These are phyloP conservation scores for Bombus soroeensis DNA, from an alignment of 1,140 invertebrate genomes.

Conservation along the genomic window DNA sequence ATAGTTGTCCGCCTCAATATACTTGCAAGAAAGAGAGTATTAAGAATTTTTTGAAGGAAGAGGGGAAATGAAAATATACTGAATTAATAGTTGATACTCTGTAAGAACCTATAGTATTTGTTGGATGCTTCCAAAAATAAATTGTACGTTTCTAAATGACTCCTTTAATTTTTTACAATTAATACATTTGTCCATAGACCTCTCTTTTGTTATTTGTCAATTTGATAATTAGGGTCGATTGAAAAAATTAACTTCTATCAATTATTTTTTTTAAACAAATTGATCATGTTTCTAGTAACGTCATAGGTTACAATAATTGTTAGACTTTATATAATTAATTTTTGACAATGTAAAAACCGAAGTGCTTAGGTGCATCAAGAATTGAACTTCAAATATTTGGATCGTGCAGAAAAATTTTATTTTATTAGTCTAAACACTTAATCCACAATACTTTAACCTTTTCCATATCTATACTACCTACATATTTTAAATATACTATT, in stretches of 20 bases:
- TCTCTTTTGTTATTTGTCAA: no score
- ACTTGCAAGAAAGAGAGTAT: constrained; percentile 80
- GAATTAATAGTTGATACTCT: not conserved
- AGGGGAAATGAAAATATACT: constrained; percentile 25
- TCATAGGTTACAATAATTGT: no score
- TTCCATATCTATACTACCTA: not conserved
- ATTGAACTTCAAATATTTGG: not conserved
- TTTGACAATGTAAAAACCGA: no score
- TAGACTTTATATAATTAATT: no score
- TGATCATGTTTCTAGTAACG: not conserved
- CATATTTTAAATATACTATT: not conserved
- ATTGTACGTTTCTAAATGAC: not conserved
- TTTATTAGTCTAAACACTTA: not conserved
- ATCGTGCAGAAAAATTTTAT: not conserved
- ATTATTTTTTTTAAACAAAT: not conserved
- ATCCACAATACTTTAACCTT: not conserved
- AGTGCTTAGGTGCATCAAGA: no score
- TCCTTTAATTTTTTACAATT: not conserved
- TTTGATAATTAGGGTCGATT: not conserved
- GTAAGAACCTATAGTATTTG: not conserved
- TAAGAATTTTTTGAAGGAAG: constrained; percentile 74
- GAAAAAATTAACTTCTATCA: not conserved
- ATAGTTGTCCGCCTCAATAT: constrained; percentile 78
- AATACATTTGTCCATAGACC: not conserved
- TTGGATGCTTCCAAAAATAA: not conserved